These are phyloP conservation scores for Neoseiulus cucumeris DNA, from an alignment of 1,140 invertebrate genomes.

Conservation along the genomic window DNA sequence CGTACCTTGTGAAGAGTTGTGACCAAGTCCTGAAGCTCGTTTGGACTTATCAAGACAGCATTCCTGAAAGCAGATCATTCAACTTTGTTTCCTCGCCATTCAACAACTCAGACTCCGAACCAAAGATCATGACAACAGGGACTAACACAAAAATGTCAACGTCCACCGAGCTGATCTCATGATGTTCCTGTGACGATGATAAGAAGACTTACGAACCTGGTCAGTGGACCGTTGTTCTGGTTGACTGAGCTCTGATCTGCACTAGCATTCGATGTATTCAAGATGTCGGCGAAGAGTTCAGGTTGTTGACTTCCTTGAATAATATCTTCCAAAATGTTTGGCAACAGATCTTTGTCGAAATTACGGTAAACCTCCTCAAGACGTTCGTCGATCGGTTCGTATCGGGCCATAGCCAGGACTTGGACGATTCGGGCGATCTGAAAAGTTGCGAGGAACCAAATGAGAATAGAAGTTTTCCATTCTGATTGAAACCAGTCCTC, in stretches of 20 bases:
- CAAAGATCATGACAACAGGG: no score
- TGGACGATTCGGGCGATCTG: conserved; percentile 62
- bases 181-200: no score
- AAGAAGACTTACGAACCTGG: neutral
- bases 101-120: no score
- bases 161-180: no score
- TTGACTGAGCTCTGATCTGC: neutral
- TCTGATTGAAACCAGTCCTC: no score
- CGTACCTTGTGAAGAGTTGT: neutral
- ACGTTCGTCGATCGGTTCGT: conserved; percentile 51
- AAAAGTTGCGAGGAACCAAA: no score
- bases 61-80: neutral
- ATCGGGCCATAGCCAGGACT: conserved; percentile 60
- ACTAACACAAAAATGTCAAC: no score
- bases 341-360: conserved; percentile 41
- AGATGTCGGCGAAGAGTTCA: neutral
- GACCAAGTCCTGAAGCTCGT: conserved; percentile 41
- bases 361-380: conserved; percentile 47
- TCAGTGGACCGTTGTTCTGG: neutral
- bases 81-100: no score
- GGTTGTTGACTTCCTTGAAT: conserved; percentile 1
- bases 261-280: neutral
- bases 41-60: conserved; percentile 43
- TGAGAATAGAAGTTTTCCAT: no score
- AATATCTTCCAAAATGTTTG: neutral